Conservation (phyloP, 2,888 invertebrate genomes). For the Terebella lapidaria region DNA sequence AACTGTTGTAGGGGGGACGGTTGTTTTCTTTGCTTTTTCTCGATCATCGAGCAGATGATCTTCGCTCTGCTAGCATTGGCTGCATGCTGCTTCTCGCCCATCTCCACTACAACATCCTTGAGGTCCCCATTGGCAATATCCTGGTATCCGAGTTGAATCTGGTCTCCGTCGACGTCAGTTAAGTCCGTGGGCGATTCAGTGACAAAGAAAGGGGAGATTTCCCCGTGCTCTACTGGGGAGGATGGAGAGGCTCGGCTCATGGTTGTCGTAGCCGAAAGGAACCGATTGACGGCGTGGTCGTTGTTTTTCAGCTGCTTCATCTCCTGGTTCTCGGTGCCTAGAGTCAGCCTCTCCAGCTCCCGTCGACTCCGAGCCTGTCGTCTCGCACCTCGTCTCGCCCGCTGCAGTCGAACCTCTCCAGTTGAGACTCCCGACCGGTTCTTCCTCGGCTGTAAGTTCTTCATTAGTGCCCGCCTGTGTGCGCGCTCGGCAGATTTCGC, state of each 20-base stretch:
- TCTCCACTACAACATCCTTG: slow-evolving; percentile 6
- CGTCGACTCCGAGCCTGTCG: slow-evolving; percentile 22
- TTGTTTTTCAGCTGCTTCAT: slow-evolving; percentile 4
- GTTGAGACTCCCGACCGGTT: neutral
- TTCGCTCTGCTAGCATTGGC: slow-evolving; percentile 6
- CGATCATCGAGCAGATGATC: slow-evolving; percentile 19
- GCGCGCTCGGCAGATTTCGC: slow-evolving; percentile 11
- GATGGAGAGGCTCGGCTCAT: no score
- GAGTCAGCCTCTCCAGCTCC: slow-evolving; percentile 23
- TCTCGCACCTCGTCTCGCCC: slow-evolving; percentile 12
- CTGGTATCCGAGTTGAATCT: neutral
- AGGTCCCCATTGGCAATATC: neutral
- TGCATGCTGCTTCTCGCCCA: slow-evolving; percentile 9
- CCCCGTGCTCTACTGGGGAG: no score
- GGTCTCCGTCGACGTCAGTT: no score
- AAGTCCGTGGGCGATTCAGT: no score
- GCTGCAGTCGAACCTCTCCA: slow-evolving; percentile 6
- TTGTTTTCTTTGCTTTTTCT: neutral
- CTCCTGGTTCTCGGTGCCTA: neutral
- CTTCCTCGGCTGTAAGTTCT: neutral
- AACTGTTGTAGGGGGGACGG: neutral
- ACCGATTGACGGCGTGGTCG: slow-evolving; percentile 9
- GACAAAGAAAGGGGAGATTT: no score
- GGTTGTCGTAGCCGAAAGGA: no score
- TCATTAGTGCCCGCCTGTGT: neutral